phyloP scores from a whole-genome alignment of 2,888 invertebrate species.

The Matsumyia berberina region DNA sequence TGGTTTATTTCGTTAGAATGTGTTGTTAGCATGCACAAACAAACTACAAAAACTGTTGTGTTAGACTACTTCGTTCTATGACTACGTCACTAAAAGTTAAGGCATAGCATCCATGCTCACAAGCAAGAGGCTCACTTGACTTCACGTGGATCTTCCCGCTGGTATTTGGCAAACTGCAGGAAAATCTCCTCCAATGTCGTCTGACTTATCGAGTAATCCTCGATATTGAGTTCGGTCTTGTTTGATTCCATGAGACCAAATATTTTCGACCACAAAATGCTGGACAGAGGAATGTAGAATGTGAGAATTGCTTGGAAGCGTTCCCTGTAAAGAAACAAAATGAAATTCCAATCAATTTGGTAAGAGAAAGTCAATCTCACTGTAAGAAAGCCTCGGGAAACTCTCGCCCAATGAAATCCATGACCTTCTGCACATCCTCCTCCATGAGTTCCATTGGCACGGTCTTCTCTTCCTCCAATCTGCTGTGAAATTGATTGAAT shows the following conservation, averaged over 20 bases:
- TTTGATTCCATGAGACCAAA: slow-evolving; percentile 89
- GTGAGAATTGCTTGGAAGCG: slow-evolving; percentile 89
- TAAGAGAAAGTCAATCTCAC: slow-evolving; percentile 69
- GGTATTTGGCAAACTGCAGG: slow-evolving; percentile 87
- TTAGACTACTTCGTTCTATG: too few relatives aligned
- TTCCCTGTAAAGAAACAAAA: slow-evolving; percentile 85
- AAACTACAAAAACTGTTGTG: too few relatives aligned
- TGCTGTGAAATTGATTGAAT: neutral
- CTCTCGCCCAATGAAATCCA: slow-evolving; percentile 79
- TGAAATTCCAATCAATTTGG: slow-evolving; percentile 4
- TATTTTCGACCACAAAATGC: slow-evolving; percentile 88
- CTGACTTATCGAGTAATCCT: slow-evolving; percentile 92
- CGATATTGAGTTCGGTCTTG: slow-evolving; percentile 86
- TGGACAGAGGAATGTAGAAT: slow-evolving; percentile 87
- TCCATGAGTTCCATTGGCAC: slow-evolving; percentile 75
- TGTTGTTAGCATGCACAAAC: too few relatives aligned
- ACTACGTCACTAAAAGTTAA: too few relatives aligned
- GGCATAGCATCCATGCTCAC: too few relatives aligned
- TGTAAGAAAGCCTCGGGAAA: slow-evolving; percentile 80
- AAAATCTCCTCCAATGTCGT: slow-evolving; percentile 93
- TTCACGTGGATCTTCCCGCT: slow-evolving; percentile 78
- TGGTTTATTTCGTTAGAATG: too few relatives aligned
- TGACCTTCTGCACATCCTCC: slow-evolving; percentile 78
- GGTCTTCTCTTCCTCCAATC: slow-evolving; percentile 65
- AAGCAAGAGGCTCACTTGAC: slow-evolving; percentile 43